Evolutionary conservation across 2,888 invertebrate genomes (phyloP), one percentile per base, ranked within the genome.

Genomic region (Agrochola lota): DNA sequence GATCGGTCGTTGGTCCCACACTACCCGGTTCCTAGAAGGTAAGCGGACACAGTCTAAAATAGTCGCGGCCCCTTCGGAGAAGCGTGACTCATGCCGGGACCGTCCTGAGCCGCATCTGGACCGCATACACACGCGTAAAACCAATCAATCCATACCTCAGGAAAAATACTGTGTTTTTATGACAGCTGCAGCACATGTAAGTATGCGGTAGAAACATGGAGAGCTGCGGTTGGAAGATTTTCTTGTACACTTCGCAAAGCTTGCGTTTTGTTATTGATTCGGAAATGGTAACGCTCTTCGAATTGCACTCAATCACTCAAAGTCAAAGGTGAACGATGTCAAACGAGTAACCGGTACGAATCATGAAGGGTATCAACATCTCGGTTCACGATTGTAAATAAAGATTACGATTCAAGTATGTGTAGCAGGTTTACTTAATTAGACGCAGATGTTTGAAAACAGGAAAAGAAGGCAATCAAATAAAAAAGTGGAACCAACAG

Each of bases 31-130:
- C 96, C 95, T 95, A 96, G 96, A 96, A 96, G 94, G 96, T 95
- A 96, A 96, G 96, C 96, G 96, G 96, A 96, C 96, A 95, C 96
- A 95, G 92, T 94, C 95, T 94, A 95, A 96, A 96, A 96, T 96
- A 96, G 96, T 94, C 93, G 90, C 94, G 94, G 94, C 95, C 94
- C 93, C 95, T 96, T 96, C 96, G 94, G 94, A 95, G 95, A 94
- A 94, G 88, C 90, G 90, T 96, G 96, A 96, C 80, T 96, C 96
- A 96, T 85, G 78, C 83, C 94, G 94, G 95, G 95, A 95, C 94
- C 89, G 94, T 93, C 94, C 94, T 91, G 91, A 89, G 90, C 92
- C 95, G 93, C 96, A 96, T 95, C 96, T 96, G 95, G 94, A 93
- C 94, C 91, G 92, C 87, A 92, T 83, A 90, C 87, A 90, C 87